Conservation (phyloP, 2,888 invertebrate species). For the Scaptomyza reducta region DNA sequence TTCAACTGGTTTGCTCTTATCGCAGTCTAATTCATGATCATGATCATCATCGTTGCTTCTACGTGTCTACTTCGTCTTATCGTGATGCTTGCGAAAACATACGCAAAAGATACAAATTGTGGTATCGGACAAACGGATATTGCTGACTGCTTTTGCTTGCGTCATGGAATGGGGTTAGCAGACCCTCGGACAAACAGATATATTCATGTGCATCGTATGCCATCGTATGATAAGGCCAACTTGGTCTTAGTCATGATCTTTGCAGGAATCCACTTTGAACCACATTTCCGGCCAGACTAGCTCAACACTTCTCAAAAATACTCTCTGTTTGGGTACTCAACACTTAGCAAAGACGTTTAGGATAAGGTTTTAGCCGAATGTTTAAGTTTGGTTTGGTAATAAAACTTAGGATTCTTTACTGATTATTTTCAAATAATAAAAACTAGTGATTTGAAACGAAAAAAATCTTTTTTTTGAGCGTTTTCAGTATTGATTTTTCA, state of each 20-base stretch:
- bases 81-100: slow-evolving; percentile 20
- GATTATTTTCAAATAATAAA: too few species aligned
- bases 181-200: slow-evolving; percentile 37
- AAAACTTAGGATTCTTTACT: too few species aligned
- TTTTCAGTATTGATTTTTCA: too few species aligned
- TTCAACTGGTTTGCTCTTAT: slow-evolving; percentile 28
- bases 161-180: slow-evolving; percentile 44
- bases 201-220: slow-evolving; percentile 11
- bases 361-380: too few species aligned
- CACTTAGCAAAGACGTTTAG: neutral
- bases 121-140: slow-evolving; percentile 4
- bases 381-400: neutral
- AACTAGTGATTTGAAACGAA: too few species aligned
- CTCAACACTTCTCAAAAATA: neutral
- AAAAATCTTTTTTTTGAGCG: too few species aligned
- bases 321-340: neutral
- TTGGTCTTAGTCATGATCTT: slow-evolving; percentile 47
- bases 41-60: slow-evolving; percentile 50
- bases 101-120: slow-evolving; percentile 16
- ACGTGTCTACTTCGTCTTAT: too few species aligned
- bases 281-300: slow-evolving; percentile 34
- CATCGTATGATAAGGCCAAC: slow-evolving; percentile 25
- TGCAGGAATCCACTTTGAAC: slow-evolving; percentile 36
- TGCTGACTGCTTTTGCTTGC: slow-evolving; percentile 27
- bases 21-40: slow-evolving; percentile 51